Evolutionary conservation across 2,113 vertebrate species (phyloP), one percentile per base, ranked within the genome.

Genomic region (Calypte anna): DNA sequence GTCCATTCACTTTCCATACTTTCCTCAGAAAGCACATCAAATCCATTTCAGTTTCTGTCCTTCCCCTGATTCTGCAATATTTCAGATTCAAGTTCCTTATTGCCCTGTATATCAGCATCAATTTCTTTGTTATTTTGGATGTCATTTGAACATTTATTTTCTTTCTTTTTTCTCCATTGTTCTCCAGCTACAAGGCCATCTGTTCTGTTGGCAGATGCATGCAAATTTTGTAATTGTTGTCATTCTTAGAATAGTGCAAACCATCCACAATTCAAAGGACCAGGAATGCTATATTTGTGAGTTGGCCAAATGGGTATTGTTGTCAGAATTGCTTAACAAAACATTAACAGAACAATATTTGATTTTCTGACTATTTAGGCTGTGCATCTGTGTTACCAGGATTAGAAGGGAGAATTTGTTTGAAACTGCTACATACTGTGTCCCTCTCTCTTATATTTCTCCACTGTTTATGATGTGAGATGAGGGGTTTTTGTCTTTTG

Each of bases 251-350:
- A 96, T 82, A 96, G 94, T 94, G 89, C 93, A 96, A 97, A 93
- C 46, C 92, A 80, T 78, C 63, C 95, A 96, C 93, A 96, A 97
- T 97, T 93, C 84, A 89, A 94, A 96, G 85, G 91, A 97, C 28
- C 61, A 94, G 88, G 79, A 82, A 76, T 92, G 59, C 61, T 88
- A 75, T 94, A 93, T 97, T 90, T 96, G 76, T 93, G 94, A 97
- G 82, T 87, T 96, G 89, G 96, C 95, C 97, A 97, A 98, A 96
- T 91, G 94, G 88, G 92, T 86, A 93, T 86, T 97, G 95, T 97
- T 96, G 94, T 94, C 72, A 40, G 94, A 98, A 98, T 95, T 97
- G 80, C 94, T 97, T 97, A 96, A 97, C 95, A 98, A 97, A 97
- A 97, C 80, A 96, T 97, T 95, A 97, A 63, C 68, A 88, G 86